Evolutionary conservation across 2,797 vertebrate genomes (phyloP).

Genomic region (Mormyrops boulengeri): DNA sequence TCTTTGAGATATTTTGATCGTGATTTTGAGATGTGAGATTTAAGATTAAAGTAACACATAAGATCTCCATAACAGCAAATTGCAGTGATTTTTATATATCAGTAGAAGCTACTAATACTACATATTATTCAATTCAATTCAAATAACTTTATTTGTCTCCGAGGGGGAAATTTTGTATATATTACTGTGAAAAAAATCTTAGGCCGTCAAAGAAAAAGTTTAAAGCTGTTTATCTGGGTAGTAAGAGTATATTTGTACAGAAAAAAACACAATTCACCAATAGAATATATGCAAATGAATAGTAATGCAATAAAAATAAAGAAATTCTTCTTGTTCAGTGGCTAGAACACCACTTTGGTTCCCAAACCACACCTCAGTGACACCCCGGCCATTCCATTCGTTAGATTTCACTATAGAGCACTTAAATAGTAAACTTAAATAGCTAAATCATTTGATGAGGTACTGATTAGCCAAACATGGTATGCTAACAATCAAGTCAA

Average conservation of each 20-base stretch:
- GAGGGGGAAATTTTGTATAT: neutral
- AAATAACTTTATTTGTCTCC: too few species aligned
- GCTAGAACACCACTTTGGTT: neutral
- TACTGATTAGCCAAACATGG: neutral
- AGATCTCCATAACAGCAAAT: neutral
- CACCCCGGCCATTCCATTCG: neutral
- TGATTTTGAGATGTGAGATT: neutral
- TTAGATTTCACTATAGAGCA: neutral
- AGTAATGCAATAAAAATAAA: neutral
- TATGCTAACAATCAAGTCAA: neutral
- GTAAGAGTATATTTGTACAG: neutral
- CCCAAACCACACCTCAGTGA: neutral
- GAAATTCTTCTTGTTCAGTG: neutral
- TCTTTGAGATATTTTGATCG: neutral
- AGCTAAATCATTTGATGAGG: neutral
- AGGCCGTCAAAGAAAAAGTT: neutral
- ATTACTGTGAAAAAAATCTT: neutral
- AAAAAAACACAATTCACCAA: neutral
- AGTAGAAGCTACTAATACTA: neutral
- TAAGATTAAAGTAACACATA: neutral
- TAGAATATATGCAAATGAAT: neutral
- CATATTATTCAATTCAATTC: neutral
- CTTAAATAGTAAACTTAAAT: neutral
- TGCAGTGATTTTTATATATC: neutral
- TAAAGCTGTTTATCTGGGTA: neutral